These are phyloP conservation scores for Andrena bicolor DNA, from an alignment of 2,888 invertebrate genomes.

Conservation along the genomic window DNA sequence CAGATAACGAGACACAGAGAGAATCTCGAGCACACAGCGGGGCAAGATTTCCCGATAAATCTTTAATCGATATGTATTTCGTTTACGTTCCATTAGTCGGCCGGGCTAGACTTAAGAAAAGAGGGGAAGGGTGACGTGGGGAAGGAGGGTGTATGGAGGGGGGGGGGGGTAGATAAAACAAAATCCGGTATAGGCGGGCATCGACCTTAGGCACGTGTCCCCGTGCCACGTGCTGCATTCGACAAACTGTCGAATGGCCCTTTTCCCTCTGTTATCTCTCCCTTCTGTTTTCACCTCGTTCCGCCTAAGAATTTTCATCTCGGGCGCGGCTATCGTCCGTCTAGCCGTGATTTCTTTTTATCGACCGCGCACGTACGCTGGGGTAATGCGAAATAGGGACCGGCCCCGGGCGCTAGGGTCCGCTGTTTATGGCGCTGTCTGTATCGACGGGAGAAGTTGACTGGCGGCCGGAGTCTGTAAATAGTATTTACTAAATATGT, in stretches of 20 bases:
- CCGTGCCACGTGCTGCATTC: constrained; percentile 73
- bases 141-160: neutral
- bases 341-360: constrained; percentile 34
- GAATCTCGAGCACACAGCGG: too few relatives aligned
- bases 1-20: too few relatives aligned
- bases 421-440: constrained; percentile 26
- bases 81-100: neutral
- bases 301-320: constrained; percentile 30
- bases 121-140: neutral
- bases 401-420: neutral
- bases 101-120: constrained; percentile 14
- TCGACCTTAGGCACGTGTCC: constrained; percentile 76
- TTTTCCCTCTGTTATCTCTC: constrained; percentile 44
- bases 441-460: constrained; percentile 16
- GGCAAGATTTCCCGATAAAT: neutral
- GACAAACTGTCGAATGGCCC: constrained; percentile 60
- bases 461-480: neutral
- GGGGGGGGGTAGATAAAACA: constrained; percentile 63
- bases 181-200: constrained; percentile 74
- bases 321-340: neutral
- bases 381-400: constrained; percentile 25
- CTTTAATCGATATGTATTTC: constrained; percentile 14
- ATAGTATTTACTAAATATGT: constrained; percentile 17
- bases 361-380: constrained; percentile 2
- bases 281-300: constrained; percentile 46